Evolutionary conservation across 2,888 invertebrate genomes (phyloP).

Genomic region (Allygus modestus): DNA sequence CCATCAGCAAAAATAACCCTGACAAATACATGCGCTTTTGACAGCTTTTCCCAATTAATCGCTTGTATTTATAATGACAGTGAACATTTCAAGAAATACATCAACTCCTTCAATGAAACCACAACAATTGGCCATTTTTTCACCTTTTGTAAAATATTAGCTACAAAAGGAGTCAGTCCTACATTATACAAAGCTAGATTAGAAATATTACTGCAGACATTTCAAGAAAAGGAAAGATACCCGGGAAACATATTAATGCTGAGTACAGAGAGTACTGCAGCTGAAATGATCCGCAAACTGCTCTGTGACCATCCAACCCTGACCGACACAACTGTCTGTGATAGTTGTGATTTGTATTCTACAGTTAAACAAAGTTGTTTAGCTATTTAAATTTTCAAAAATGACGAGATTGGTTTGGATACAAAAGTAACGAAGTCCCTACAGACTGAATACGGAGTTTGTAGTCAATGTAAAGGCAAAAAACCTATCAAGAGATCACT

Average conservation of each 20-base stretch:
- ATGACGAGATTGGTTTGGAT: background rate
- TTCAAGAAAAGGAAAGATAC: background rate
- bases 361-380: background rate
- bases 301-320: background rate
- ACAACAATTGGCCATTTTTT: background rate
- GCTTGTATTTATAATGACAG: conserved; percentile 38
- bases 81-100: background rate
- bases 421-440: background rate
- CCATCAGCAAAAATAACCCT: background rate
- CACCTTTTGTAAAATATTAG: background rate
- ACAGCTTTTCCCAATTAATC: conserved; percentile 31
- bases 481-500: background rate
- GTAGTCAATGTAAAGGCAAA: background rate
- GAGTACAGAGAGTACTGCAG: conserved; percentile 31
- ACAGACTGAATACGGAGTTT: background rate
- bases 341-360: background rate
- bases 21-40: conserved; percentile 51
- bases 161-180: background rate
- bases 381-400: background rate
- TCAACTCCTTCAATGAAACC: background rate
- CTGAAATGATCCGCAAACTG: background rate
- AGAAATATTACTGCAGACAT: background rate
- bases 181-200: background rate
- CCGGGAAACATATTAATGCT: background rate
- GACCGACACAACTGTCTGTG: background rate